Base-by-base conservation (phyloP, 2,888 invertebrate species). In the Dilophus febrilis region DNA sequence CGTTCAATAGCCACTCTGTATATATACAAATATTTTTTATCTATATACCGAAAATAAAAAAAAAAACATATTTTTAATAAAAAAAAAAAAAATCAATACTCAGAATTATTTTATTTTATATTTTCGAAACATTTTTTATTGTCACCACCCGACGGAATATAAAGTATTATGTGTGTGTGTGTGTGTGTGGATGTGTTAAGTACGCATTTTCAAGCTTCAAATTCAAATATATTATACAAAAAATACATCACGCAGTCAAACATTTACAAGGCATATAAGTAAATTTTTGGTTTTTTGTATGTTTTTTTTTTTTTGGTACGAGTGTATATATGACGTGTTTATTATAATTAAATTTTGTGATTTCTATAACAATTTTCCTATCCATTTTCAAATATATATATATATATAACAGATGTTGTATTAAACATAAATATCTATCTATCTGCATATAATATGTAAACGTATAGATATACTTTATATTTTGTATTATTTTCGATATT, bases 291-390 rank as follows among this genome's bases (percentile, higher is more conserved):
- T n/a, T n/a, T n/a, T n/a, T n/a, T n/a, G n/a, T n/a, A n/a, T n/a
- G n/a, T n/a, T n/a, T n/a, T n/a, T n/a, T n/a, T n/a, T n/a, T n/a
- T n/a, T n/a, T n/a, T n/a, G n/a, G n/a, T n/a, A n/a, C n/a, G n/a
- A n/a, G n/a, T n/a, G n/a, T n/a, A n/a, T n/a, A n/a, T 18, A 34
- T 34, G 34, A 34, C 34, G 34, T 34, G 34, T 17, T 19, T 34
- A 10, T 18, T 34, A 34, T 34, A 34, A 34, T 34, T 34, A 34
- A 34, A 34, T 34, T 34, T 34, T 34, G 34, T 34, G 34, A 34
- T 34, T 34, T 34, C 34, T 22, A 22, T 6, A 6, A n/a, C 17
- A 14, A 18, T 18, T 18, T 34, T 18, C 18, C 18, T 34, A 14
- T n/a, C 18, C 2, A 18, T 34, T 13, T 6, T 33, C 12, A 4